These are phyloP conservation scores for Nycticebus coucang DNA, from an alignment of 2,113 vertebrate genomes.

Conservation along the genomic window DNA sequence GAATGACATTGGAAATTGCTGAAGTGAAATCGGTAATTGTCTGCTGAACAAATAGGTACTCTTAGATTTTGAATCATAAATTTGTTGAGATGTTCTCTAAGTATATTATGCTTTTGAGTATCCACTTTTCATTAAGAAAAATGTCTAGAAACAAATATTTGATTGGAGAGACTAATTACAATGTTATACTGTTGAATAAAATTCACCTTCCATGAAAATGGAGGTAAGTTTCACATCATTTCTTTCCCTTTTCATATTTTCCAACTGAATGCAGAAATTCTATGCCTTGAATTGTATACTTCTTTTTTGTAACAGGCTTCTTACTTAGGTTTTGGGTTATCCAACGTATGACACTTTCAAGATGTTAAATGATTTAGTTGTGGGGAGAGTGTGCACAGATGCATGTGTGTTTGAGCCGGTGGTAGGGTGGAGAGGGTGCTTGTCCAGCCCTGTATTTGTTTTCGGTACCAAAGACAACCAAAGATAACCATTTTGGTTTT, in stretches of 20 bases:
- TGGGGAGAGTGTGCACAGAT: neutral
- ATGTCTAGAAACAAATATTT: neutral
- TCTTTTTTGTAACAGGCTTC: neutral
- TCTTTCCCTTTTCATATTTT: neutral
- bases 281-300: neutral
- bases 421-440: neutral
- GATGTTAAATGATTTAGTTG: neutral
- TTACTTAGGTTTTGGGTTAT: neutral
- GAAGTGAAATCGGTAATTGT: neutral
- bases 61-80: neutral
- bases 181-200: neutral
- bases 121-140: constrained; percentile 4
- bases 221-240: neutral
- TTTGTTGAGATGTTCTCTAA: neutral
- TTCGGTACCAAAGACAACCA: constrained; percentile 2
- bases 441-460: neutral
- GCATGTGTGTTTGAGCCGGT: neutral
- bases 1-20: neutral
- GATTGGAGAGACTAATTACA: neutral
- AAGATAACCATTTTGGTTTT: neutral
- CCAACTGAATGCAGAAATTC: neutral
- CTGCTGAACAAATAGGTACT: neutral
- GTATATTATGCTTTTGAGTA: neutral
- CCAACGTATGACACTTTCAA: neutral
- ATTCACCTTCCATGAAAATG: neutral